Evolutionary conservation across 1,140 invertebrate genomes (phyloP).

Genomic region (Drosophila lowei): DNA sequence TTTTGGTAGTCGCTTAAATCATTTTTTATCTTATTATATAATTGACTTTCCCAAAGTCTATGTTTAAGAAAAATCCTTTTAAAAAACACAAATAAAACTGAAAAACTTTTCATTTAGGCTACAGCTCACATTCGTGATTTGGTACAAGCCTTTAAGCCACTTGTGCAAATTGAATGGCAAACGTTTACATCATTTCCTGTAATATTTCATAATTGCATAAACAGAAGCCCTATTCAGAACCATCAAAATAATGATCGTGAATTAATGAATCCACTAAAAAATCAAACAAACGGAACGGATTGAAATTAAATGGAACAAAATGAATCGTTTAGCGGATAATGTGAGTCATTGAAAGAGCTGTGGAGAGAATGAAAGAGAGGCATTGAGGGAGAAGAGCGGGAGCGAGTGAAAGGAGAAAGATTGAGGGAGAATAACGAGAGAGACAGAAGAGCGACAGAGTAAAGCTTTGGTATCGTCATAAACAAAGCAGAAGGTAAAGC

Average conservation of each 20-base stretch:
- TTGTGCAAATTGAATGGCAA: constrained; percentile 4
- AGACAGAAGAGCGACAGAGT: constrained; percentile 2
- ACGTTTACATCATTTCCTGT: constrained; percentile 20
- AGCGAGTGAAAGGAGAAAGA: background rate
- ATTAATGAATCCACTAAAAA: constrained; percentile 51
- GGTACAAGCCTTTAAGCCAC: background rate
- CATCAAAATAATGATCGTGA: constrained; percentile 49
- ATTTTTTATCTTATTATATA: too few species aligned
- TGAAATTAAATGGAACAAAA: constrained; percentile 40
- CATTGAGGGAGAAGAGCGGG: background rate
- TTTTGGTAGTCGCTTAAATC: too few species aligned
- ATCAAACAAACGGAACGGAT: constrained; percentile 26
- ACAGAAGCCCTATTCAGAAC: constrained; percentile 42
- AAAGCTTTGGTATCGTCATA: constrained; percentile 34
- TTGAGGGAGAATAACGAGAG: background rate
- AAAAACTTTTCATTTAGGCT: too few species aligned
- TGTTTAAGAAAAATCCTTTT: too few species aligned
- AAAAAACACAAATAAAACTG: too few species aligned
- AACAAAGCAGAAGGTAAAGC: constrained; percentile 40
- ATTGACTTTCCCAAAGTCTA: too few species aligned
- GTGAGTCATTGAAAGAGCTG: constrained; percentile 35
- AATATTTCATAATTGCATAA: constrained; percentile 67
- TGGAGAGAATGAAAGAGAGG: background rate
- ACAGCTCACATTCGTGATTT: too few species aligned
- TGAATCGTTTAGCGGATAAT: constrained; percentile 35